Evolutionary conservation across 2,113 vertebrate genomes (phyloP).

Genomic region (Platysternon megacephalum): DNA sequence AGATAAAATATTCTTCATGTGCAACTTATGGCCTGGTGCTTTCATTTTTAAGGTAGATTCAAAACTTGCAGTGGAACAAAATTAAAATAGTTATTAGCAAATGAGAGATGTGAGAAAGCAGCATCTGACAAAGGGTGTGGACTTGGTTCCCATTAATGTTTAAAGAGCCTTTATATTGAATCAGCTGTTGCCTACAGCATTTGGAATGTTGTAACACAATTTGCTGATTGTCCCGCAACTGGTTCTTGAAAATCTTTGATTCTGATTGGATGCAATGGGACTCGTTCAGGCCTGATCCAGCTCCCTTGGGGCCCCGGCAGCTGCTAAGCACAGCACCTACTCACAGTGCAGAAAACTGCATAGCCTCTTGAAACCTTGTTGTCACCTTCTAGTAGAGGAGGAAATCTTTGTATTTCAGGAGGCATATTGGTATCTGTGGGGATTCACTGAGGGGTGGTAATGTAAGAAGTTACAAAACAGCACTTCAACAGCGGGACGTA

Average conservation of each 20-base stretch:
- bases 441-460: background rate
- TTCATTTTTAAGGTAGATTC: background rate
- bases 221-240: background rate
- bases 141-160: background rate
- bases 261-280: background rate
- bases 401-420: background rate
- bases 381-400: background rate
- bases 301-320: background rate
- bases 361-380: background rate
- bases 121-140: background rate
- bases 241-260: background rate
- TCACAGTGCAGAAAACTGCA: background rate
- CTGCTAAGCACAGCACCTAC: background rate
- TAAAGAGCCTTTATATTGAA: background rate
- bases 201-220: background rate
- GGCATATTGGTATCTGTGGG: background rate
- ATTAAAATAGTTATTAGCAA: background rate
- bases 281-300: background rate
- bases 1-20: background rate
- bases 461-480: background rate
- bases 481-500: background rate
- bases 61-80: background rate
- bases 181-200: background rate
- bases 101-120: background rate
- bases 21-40: background rate